Conservation (phyloP, 2,797 vertebrate genomes). For the Epinephelus malabaricus region DNA sequence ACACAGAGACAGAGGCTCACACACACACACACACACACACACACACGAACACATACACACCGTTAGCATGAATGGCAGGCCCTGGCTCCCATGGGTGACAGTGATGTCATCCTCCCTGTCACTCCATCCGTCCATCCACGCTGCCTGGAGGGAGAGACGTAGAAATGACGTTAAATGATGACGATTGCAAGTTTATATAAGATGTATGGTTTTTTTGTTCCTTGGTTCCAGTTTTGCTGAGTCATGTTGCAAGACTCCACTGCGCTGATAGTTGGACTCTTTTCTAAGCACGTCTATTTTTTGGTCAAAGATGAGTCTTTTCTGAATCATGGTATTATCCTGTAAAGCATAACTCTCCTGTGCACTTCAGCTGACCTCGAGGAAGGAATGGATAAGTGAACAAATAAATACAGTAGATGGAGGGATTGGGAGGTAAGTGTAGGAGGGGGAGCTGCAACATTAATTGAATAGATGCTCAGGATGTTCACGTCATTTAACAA, state of each 20-base stretch:
- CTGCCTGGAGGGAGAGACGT: constrained; percentile 38
- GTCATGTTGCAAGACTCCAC: constrained; percentile 38
- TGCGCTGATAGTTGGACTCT: background rate
- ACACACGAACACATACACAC: background rate
- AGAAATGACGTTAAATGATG: constrained; percentile 58
- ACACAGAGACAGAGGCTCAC: constrained; percentile 54
- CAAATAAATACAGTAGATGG: background rate
- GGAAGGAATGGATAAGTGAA: background rate
- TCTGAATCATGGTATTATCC: constrained; percentile 6
- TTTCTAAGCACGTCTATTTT: constrained; percentile 23
- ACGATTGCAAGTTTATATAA: constrained; percentile 40
- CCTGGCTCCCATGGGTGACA: constrained; percentile 51
- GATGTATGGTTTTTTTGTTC: background rate
- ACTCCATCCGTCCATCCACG: constrained; percentile 8
- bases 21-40: constrained; percentile 2
- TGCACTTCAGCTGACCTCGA: background rate
- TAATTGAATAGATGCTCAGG: constrained; percentile 35
- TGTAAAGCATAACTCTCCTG: background rate
- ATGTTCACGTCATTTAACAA: constrained; percentile 47
- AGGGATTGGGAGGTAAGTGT: background rate
- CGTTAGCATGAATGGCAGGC: constrained; percentile 59
- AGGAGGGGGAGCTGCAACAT: constrained; percentile 8
- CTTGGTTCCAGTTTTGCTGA: constrained; percentile 29
- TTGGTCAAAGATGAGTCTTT: background rate
- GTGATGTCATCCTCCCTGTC: constrained; percentile 69